phyloP scores from a whole-genome alignment of 2,888 invertebrate species.

The Altica lythri region DNA sequence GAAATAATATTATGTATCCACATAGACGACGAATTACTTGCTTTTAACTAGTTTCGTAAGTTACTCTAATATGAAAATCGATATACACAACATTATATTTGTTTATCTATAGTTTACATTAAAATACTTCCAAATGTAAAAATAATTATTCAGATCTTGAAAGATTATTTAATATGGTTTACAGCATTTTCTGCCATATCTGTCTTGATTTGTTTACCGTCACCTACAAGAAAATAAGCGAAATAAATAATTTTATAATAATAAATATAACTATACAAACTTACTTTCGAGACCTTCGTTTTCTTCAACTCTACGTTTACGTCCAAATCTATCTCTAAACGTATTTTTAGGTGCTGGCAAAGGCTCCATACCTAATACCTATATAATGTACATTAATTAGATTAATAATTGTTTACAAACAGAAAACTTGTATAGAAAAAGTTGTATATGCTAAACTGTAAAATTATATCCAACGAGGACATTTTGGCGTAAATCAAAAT shows the following conservation, averaged over 20 bases:
- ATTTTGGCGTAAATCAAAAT: too few relatives aligned
- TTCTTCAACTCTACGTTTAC: slow-evolving; percentile 82
- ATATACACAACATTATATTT: slow-evolving; percentile 17
- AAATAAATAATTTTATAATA: background rate
- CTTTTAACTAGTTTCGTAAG: too few relatives aligned
- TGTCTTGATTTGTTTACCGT: slow-evolving; percentile 63
- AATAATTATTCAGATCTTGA: background rate
- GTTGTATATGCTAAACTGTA: too few relatives aligned
- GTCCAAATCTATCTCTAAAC: slow-evolving; percentile 73
- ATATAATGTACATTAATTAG: too few relatives aligned
- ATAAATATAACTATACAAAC: slow-evolving; percentile 16
- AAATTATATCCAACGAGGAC: too few relatives aligned
- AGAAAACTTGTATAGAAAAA: too few relatives aligned
- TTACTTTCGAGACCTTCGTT: slow-evolving; percentile 67
- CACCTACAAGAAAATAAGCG: slow-evolving; percentile 50
- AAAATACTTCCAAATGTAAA: slow-evolving; percentile 20
- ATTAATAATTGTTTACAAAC: too few relatives aligned
- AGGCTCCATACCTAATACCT: slow-evolving; percentile 88
- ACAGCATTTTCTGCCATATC: slow-evolving; percentile 51
- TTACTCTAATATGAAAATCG: slow-evolving; percentile 25
- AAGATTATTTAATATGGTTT: slow-evolving; percentile 13
- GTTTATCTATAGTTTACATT: slow-evolving; percentile 21
- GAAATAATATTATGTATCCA: too few relatives aligned
- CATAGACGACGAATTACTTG: too few relatives aligned
- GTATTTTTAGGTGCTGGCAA: slow-evolving; percentile 76